Evolutionary conservation across 2,888 invertebrate species (phyloP), one percentile per base, ranked within the genome.

Genomic region (Drosophila setosimentum): DNA sequence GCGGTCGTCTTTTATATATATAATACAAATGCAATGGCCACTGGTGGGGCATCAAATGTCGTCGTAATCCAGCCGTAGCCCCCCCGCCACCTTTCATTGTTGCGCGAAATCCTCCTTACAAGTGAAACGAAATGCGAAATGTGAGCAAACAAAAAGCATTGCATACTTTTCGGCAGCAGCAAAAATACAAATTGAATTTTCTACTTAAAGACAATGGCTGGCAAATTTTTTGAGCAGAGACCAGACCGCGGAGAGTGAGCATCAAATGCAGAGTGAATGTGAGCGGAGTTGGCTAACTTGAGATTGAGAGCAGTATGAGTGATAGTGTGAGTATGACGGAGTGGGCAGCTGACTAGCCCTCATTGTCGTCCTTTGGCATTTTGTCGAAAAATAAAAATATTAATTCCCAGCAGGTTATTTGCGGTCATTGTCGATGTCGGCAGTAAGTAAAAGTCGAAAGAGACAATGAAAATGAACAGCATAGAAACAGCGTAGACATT

Each of bases 121-220:
- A 49, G 21, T 57, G 51, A n/a, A 54, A 32, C 45, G 27, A 59
- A 54, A 33, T 58, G 72, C 70, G 66, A 73, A 73, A 68, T 57
- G 71, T 49, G 68, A 62, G 70, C 63, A 77, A 73, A 71, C 79
- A 78, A 73, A 73, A 74, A 69, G 64, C 57, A 45, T 73, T 78
- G 67, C 70, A 73, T 70, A 71, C 70, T 73, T 76, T 59, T 70
- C 63, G 63, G 75, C 73, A 42, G 62, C 65, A 66, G 60, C 64
- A 63, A 68, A 72, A 76, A 71, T 65, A 68, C 72, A 89, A 87
- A 90, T 89, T 89, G 87, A 85, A 81, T 90, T 88, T 82, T 68
- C 75, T 73, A 87, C 85, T 84, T 80, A 80, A 82, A 89, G 87
- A 87, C 87, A 85, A 89, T 73, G 72, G 80, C 58, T 64, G 59